These are phyloP conservation scores for Etheostoma perlongum DNA, from an alignment of 2,797 vertebrate genomes.

Conservation along the genomic window DNA sequence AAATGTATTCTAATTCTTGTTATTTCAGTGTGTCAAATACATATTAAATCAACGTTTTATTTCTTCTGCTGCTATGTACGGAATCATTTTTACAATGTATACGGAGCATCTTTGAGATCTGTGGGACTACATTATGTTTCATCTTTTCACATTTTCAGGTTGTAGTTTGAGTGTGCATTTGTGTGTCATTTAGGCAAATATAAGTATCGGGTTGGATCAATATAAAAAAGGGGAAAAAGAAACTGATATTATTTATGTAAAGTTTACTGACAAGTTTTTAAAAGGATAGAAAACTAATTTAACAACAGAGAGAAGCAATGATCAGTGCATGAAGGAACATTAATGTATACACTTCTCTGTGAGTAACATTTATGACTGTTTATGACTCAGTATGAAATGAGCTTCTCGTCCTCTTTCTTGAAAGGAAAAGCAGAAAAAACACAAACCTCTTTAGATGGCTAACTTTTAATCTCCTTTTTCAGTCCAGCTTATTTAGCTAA, in stretches of 20 bases:
- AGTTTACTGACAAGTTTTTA: neutral
- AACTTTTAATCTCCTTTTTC: conserved; percentile 21
- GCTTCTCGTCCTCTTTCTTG: conserved; percentile 10
- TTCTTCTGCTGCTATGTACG: neutral
- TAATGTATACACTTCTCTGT: neutral
- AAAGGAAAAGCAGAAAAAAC: conserved; percentile 11
- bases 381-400: neutral
- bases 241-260: neutral
- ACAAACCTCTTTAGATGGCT: neutral
- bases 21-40: too few relatives aligned
- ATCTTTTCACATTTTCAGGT: neutral
- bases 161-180: neutral
- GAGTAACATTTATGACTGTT: neutral
- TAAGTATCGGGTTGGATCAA: too few relatives aligned
- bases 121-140: too few relatives aligned
- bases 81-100: neutral
- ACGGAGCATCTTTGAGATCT: neutral
- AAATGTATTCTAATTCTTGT: neutral
- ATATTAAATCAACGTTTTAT: too few relatives aligned
- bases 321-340: neutral
- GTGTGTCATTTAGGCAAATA: neutral
- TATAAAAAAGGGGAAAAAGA: neutral
- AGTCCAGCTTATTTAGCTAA: conserved; percentile 26
- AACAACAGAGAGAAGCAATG: neutral
- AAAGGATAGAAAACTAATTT: neutral